Base-by-base conservation (phyloP, 2,888 invertebrate species). In the Hedya salicella region DNA sequence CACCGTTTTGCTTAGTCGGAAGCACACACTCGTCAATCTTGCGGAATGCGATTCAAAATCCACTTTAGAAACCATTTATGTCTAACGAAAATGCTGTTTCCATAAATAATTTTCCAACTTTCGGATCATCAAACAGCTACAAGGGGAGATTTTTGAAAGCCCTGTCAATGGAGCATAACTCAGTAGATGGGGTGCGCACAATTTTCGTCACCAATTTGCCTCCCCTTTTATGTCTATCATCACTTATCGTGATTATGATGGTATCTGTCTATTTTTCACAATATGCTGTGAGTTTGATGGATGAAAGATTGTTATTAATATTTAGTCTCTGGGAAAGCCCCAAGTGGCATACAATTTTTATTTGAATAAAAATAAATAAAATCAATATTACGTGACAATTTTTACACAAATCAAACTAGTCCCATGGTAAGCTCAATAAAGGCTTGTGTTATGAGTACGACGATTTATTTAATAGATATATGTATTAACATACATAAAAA, bases 111-210 rank as follows among this genome's bases (percentile, higher is more conserved):
- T 66, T 60, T 61, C 66, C 53, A 54, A 66, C 39, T 66, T 61
- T 30, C 40, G 66, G 61, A 66, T 61, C 66, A 66, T 66, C 66
- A 54, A 66, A 60, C 60, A 53, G 57, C 25, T 53, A 54, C 46
- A 54, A 54, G 66, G 66, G 66, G 66, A 66, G 60, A 61, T 54
- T 66, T 66, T 66, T 66, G 66, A 66, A 61, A 66, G 66, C 66
- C 40, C 66, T 66, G 61, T 66, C 66, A 61, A 66, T 60, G 65
- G 60, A 61, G 66, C 66, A 54, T 66, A 54, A 66, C 61, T 66
- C 66, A 61, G 53, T 66, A 50, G 59, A 65, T 64, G 48, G 66
- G 66, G 66, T 54, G 66, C 60, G 53, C 54, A 66, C 54, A 66
- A 66, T 66, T 61, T 66, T 66, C 66, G 66, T 66, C 61, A 49